A percentile compares a stretch with the other conserved stretches of the same genome.
These are phyloP conservation scores for Neopipo cinnamomea DNA, from an alignment of 2,113 vertebrate genomes.

Conservation along the genomic window DNA sequence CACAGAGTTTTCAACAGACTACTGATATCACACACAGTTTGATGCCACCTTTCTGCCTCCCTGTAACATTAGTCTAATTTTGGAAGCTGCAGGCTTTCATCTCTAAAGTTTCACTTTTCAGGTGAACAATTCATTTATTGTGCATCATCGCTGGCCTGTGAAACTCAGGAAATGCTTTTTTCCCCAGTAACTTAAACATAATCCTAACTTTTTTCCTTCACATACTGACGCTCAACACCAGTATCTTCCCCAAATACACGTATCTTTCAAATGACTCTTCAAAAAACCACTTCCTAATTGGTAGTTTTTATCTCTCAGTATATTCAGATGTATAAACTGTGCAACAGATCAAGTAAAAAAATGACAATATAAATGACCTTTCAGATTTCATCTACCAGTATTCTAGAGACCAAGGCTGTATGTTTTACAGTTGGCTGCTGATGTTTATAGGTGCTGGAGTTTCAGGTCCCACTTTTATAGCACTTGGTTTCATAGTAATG, in stretches of 20 bases:
- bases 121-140: not conserved
- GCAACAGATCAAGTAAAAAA: not conserved
- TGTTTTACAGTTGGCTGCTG: not conserved
- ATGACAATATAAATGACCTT: not conserved
- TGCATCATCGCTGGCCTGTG: not conserved
- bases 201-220: not conserved
- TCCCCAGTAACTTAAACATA: not conserved
- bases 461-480: not conserved
- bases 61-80: not conserved
- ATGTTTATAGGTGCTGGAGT: not conserved
- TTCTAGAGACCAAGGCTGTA: not conserved
- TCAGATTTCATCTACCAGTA: not conserved
- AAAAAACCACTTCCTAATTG: not conserved
- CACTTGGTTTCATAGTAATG: not conserved
- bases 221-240: not conserved
- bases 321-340: not conserved
- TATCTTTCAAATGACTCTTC: not conserved
- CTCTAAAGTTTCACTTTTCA: not conserved
- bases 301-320: not conserved
- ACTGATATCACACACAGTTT: not conserved
- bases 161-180: not conserved
- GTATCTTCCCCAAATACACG: not conserved
- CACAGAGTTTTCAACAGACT: not conserved
- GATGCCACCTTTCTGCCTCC: not conserved
- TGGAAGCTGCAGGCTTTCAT: not conserved